phyloP scores from a whole-genome alignment of 2,797 vertebrate species.

The Channa striata region DNA sequence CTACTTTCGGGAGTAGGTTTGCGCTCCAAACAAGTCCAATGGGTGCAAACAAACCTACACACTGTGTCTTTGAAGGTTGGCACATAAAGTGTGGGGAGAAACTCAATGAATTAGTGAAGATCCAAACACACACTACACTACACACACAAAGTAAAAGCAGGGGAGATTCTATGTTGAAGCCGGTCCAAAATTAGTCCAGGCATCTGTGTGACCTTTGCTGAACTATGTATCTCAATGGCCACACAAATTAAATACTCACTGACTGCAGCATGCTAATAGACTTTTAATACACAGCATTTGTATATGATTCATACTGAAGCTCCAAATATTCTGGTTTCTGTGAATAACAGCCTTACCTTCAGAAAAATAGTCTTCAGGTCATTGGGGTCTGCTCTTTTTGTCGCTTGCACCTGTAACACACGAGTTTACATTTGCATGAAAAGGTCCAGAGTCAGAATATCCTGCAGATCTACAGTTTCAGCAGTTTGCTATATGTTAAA shows the following conservation, averaged over 20 bases:
- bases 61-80: slow-evolving; percentile 1
- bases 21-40: slow-evolving; percentile 55
- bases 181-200: slow-evolving; percentile 78
- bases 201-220: slow-evolving; percentile 78
- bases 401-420: slow-evolving; percentile 88
- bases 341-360: slow-evolving; percentile 87
- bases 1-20: slow-evolving; percentile 61
- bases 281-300: slow-evolving; percentile 7
- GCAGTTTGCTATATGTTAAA: neutral
- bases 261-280: slow-evolving; percentile 4
- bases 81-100: neutral
- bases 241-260: slow-evolving; percentile 28
- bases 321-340: slow-evolving; percentile 1
- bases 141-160: slow-evolving; percentile 40
- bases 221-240: slow-evolving; percentile 52
- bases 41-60: slow-evolving; percentile 41
- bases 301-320: slow-evolving; percentile 1
- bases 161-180: slow-evolving; percentile 62
- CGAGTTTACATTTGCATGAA: slow-evolving; percentile 27
- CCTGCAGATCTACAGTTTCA: neutral
- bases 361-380: slow-evolving; percentile 92
- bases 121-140: slow-evolving; percentile 36
- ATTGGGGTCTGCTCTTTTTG: slow-evolving; percentile 92
- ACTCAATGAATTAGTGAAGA: slow-evolving; percentile 29
- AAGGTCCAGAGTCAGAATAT: slow-evolving; percentile 4